These are phyloP conservation scores for Grammomys dolichurus DNA, from an alignment of 2,113 vertebrate species.

Conservation along the genomic window DNA sequence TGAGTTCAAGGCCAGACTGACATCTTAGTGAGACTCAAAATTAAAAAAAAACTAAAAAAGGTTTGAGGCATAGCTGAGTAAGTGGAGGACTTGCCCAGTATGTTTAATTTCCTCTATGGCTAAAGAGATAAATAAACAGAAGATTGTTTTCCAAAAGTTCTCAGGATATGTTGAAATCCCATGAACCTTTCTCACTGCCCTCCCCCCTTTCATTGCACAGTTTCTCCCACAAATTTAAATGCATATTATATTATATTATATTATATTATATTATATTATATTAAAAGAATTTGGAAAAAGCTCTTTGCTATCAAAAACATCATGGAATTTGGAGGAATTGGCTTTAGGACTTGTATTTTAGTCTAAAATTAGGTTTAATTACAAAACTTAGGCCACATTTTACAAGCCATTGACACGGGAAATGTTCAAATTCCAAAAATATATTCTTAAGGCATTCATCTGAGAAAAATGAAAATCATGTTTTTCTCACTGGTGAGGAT, in stretches of 20 bases:
- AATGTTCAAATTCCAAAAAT: conserved; percentile 52
- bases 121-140: background rate
- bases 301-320: conserved; percentile 6
- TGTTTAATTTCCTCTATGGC: background rate
- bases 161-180: background rate
- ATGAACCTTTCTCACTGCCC: background rate
- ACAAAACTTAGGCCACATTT: conserved; percentile 13
- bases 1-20: background rate
- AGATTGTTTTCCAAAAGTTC: background rate
- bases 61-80: background rate
- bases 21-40: background rate
- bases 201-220: too few species aligned
- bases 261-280: background rate
- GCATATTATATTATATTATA: background rate
- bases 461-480: conserved; percentile 42
- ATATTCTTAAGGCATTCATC: conserved; percentile 28
- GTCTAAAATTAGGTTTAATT: conserved; percentile 33
- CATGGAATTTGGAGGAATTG: background rate
- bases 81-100: background rate
- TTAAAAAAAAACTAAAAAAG: background rate
- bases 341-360: background rate
- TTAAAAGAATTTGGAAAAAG: background rate
- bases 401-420: conserved; percentile 14
- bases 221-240: background rate
- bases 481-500: conserved; percentile 55